Evolutionary conservation across 2,797 vertebrate species (phyloP).

Genomic region (Micropoecilia bifurca): DNA sequence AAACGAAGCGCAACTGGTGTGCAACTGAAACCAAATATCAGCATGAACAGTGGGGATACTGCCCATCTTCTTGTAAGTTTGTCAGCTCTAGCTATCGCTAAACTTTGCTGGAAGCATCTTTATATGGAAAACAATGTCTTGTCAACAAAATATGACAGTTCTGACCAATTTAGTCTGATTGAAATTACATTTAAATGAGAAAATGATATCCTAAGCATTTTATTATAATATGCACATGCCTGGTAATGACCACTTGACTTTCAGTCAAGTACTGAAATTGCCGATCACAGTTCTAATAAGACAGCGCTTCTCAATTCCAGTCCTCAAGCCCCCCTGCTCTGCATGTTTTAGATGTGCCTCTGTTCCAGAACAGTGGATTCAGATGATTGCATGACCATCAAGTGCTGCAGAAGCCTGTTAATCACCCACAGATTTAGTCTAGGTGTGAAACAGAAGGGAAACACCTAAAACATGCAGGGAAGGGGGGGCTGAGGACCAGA

Average conservation of each 20-base stretch:
- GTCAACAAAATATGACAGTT: neutral
- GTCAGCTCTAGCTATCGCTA: neutral
- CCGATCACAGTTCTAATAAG: neutral
- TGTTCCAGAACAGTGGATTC: too few relatives aligned
- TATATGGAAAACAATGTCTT: neutral
- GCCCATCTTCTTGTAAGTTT: conserved; percentile 87
- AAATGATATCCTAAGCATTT: neutral
- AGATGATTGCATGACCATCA: too few relatives aligned
- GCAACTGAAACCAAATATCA: conserved; percentile 82
- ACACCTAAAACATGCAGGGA: too few relatives aligned
- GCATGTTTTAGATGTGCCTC: too few relatives aligned
- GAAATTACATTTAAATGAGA: neutral
- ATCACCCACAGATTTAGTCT: too few relatives aligned
- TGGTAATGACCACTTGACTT: neutral
- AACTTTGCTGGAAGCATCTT: neutral
- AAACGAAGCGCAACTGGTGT: conserved; percentile 86
- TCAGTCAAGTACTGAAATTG: neutral
- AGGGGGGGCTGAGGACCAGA: too few relatives aligned
- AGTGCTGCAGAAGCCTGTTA: too few relatives aligned
- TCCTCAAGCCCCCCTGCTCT: too few relatives aligned
- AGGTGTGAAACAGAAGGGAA: too few relatives aligned
- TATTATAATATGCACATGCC: neutral
- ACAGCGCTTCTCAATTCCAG: too few relatives aligned
- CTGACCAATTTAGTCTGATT: neutral
- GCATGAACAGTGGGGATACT: conserved; percentile 87